Base-by-base conservation (phyloP, 1,140 invertebrate species). In the Lasaia peninsularis region DNA sequence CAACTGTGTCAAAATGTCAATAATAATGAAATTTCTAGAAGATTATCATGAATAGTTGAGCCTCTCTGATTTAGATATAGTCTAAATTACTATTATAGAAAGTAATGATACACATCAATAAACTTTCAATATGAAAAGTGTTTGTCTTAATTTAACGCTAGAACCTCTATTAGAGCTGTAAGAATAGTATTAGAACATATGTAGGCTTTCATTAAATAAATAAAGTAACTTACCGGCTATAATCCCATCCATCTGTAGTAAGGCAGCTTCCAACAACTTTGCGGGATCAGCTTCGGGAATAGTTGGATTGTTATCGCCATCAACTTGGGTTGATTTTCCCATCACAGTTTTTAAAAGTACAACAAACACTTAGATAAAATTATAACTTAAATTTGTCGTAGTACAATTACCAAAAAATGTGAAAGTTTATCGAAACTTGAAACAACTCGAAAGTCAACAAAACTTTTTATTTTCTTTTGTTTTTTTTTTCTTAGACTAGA, bases 201-300 rank as follows among this genome's bases (percentile, higher is more conserved):
- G 1, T 28, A 28, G 8, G 4, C 5, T 6, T 28, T 8, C n/a
- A 20, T 6, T 20, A 24, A n/a, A 24, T 48, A 7, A 6, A n/a
- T 10, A 11, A 20, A 24, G 44, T n/a, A 48, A 48, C 44, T 48
- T 48, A 48, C 44, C 44, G 44, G 44, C 44, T 48, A 48, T 48
- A 21, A 48, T 48, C 21, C 44, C 44, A n/a, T 48, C 44, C 44
- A 48, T 48, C 44, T 48, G 44, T 5, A 48, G 44, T 20, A 48
- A 48, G 20, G 44, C 44, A 48, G 44, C 44, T 20, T 48, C 40
- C 40, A 48, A 48, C 44, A 28, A 93, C 91, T 96, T 95, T 75
- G 95, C 96, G 32, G 96, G 96, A 88, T 97, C 95, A 20, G 91
- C 89, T 67, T 91, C 89, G 21, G 86, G 70, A 33, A 85, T 89